Evolutionary conservation across 2,888 invertebrate genomes (phyloP).

Genomic region (Pogonocherus hispidulus): DNA sequence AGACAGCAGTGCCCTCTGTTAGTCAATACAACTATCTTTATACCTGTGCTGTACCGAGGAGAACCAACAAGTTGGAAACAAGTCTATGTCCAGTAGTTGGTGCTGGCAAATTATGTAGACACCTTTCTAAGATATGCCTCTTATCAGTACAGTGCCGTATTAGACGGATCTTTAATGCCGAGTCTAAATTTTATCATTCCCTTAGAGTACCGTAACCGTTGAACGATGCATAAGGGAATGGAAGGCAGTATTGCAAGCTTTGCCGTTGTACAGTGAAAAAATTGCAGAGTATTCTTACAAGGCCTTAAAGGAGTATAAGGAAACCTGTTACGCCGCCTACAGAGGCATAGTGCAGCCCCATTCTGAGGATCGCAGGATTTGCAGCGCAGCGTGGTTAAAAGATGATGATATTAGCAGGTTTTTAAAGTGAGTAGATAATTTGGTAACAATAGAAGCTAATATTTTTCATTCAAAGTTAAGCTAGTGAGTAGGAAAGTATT

Average conservation of each 20-base stretch:
- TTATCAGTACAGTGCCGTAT: no score
- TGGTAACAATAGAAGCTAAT: no score
- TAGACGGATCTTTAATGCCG: not conserved
- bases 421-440: constrained; percentile 85
- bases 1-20: no score
- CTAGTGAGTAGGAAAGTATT: no score
- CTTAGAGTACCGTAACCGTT: constrained; percentile 82
- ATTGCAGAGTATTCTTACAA: constrained; percentile 81
- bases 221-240: constrained; percentile 79
- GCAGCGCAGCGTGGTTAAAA: constrained; percentile 90
- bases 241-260: constrained; percentile 76
- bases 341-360: constrained; percentile 83
- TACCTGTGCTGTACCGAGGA: no score
- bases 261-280: constrained; percentile 83
- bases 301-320: constrained; percentile 80
- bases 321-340: constrained; percentile 82
- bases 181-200: constrained; percentile 53
- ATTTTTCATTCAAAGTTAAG: no score
- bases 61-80: no score
- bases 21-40: no score
- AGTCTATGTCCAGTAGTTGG: no score
- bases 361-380: constrained; percentile 82
- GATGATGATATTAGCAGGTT: constrained; percentile 96
- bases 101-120: no score
- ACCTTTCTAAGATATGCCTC: no score